Percentiles rank a stretch among this genome's conserved stretches.
These are phyloP conservation scores for Pyrocoelia pectoralis DNA, from an alignment of 2,888 invertebrate genomes.

Conservation along the genomic window DNA sequence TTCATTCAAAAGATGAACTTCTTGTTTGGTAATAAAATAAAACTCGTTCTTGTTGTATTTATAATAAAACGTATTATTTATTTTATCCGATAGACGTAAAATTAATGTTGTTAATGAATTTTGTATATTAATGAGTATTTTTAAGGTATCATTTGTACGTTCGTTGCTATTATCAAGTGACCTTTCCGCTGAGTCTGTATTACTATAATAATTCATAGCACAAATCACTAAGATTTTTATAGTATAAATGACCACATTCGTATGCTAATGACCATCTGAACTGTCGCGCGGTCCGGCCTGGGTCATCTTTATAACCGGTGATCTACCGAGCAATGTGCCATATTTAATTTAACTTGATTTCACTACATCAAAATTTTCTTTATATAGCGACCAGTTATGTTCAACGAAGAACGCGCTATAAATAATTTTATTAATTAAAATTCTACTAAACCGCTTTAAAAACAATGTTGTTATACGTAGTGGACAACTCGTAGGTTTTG, in stretches of 20 bases:
- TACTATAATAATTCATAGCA: slow-evolving; percentile 40
- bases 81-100: background rate
- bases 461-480: slow-evolving; percentile 18
- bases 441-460: slow-evolving; percentile 26
- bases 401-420: slow-evolving; percentile 23
- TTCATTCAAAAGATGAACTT: too few species aligned
- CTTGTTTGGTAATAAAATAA: background rate
- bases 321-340: slow-evolving; percentile 38
- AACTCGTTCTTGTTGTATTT: background rate
- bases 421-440: slow-evolving; percentile 34
- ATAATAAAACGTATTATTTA: background rate
- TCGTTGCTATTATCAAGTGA: slow-evolving; percentile 41
- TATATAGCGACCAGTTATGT: slow-evolving; percentile 30
- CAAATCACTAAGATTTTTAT: slow-evolving; percentile 43
- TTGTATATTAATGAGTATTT: slow-evolving; percentile 24
- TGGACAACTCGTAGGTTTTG: slow-evolving; percentile 10
- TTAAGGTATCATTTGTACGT: slow-evolving; percentile 30
- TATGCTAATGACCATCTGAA: slow-evolving; percentile 44
- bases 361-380: slow-evolving; percentile 29
- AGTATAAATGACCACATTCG: slow-evolving; percentile 44
- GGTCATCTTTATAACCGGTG: slow-evolving; percentile 39
- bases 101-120: slow-evolving; percentile 3
- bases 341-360: slow-evolving; percentile 37
- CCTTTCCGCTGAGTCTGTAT: slow-evolving; percentile 38
- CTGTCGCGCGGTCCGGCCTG: slow-evolving; percentile 41